Conservation (phyloP, 37 sponge, comb jelly and placozoan genomes). For the Beroe ovata region DNA sequence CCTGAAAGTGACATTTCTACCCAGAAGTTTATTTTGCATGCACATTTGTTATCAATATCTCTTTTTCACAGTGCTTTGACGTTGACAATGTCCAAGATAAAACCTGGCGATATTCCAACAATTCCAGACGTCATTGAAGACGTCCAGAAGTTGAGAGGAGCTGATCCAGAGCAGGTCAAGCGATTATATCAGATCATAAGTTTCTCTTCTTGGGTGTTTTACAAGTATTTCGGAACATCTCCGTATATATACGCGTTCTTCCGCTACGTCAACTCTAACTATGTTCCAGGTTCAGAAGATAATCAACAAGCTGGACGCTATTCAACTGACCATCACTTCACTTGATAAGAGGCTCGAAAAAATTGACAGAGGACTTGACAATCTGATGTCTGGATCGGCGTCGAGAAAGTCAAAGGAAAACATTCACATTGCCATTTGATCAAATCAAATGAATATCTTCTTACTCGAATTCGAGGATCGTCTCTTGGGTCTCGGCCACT, state of each 20-base stretch:
- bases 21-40: too few species aligned
- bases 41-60: too few species aligned
- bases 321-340: constrained; percentile 9
- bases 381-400: background rate
- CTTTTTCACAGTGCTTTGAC: constrained; percentile 51
- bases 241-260: too few species aligned
- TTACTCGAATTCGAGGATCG: too few species aligned
- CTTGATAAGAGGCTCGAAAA: constrained; percentile 19
- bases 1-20: too few species aligned
- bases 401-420: background rate
- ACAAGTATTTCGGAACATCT: too few species aligned
- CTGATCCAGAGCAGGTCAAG: constrained; percentile 25
- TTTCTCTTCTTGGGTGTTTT: too few species aligned
- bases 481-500: too few species aligned
- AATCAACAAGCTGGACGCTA: constrained; percentile 8
- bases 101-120: constrained; percentile 28
- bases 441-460: too few species aligned
- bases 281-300: constrained; percentile 15
- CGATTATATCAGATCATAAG: background rate
- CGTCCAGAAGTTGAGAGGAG: background rate
- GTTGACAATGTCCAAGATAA: constrained; percentile 26
- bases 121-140: constrained; percentile 31
- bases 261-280: too few species aligned
- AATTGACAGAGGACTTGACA: constrained; percentile 24
- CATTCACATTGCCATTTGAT: background rate